A percentile compares a stretch with the other conserved stretches of the same genome.
Conservation (phyloP, 2,888 invertebrate genomes). For the Mythimna vitellina region DNA sequence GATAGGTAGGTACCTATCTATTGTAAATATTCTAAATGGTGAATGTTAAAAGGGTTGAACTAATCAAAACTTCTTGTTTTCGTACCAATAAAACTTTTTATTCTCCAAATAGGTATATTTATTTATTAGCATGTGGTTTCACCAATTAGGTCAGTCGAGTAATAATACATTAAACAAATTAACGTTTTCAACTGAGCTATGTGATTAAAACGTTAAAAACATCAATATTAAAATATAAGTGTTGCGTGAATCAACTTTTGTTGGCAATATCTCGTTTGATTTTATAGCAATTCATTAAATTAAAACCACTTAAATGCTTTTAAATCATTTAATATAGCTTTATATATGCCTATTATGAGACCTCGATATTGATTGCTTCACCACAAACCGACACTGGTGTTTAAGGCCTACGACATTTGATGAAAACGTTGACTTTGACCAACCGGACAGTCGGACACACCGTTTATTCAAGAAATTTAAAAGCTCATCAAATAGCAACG, state of each 20-base stretch:
- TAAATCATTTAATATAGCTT: constrained; percentile 32
- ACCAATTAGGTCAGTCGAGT: constrained; percentile 11
- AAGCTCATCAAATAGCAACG: neutral
- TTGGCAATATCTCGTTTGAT: constrained; percentile 28
- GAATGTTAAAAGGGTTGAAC: constrained; percentile 14
- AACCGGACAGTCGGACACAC: neutral
- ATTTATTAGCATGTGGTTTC: constrained; percentile 1
- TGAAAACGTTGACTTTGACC: constrained; percentile 4
- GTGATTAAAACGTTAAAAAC: constrained; percentile 1
- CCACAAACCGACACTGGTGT: constrained; percentile 22
- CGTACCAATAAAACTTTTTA: neutral
- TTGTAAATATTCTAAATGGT: neutral
- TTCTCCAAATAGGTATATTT: neutral
- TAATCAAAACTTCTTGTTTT: neutral
- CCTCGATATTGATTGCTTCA: constrained; percentile 57
- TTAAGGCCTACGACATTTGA: constrained; percentile 19
- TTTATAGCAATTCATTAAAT: constrained; percentile 54
- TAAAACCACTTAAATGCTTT: constrained; percentile 33
- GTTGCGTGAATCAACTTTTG: constrained; percentile 22
- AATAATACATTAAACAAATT: constrained; percentile 3
- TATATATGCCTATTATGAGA: constrained; percentile 25
- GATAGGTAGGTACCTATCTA: neutral
- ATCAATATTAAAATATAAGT: neutral
- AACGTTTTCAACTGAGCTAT: constrained; percentile 14
- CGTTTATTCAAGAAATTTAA: neutral